A percentile compares a stretch with the other conserved stretches of the same genome.
Evolutionary conservation across 2,113 vertebrate genomes (phyloP).

Genomic region (Sterrhoptilus dennistouni): DNA sequence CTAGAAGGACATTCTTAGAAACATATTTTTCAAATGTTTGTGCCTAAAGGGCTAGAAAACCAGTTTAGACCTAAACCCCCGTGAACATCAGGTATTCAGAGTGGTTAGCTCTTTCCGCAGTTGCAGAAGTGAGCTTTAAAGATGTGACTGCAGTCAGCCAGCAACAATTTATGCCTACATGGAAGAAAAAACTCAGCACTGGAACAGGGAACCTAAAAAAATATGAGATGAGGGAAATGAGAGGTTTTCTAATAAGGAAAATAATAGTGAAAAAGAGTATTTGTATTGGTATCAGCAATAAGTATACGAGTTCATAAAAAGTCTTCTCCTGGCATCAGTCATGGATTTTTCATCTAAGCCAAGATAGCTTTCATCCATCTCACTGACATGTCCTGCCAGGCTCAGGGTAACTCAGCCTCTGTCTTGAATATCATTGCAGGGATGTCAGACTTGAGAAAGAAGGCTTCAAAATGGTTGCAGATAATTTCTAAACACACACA

Average conservation of each 20-base stretch:
- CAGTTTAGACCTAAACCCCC: constrained; percentile 1
- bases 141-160: not conserved
- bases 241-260: not conserved
- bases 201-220: not conserved
- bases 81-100: constrained; percentile 9
- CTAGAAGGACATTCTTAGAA: constrained; percentile 6
- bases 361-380: constrained; percentile 24
- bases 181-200: not conserved
- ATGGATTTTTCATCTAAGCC: constrained; percentile 7
- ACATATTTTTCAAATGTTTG: constrained; percentile 22
- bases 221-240: not conserved
- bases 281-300: not conserved
- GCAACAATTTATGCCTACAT: not conserved
- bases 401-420: not conserved
- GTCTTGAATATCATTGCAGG: not conserved
- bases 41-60: constrained; percentile 25
- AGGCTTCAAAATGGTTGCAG: not conserved
- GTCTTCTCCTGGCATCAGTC: not conserved
- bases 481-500: not conserved
- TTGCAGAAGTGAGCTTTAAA: not conserved
- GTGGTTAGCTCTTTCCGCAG: not conserved
- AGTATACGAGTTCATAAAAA: not conserved
- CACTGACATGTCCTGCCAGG: not conserved
- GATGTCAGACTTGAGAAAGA: not conserved
- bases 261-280: not conserved